These are phyloP conservation scores for Drosophila lacicola DNA, from an alignment of 2,888 invertebrate genomes.

Conservation along the genomic window DNA sequence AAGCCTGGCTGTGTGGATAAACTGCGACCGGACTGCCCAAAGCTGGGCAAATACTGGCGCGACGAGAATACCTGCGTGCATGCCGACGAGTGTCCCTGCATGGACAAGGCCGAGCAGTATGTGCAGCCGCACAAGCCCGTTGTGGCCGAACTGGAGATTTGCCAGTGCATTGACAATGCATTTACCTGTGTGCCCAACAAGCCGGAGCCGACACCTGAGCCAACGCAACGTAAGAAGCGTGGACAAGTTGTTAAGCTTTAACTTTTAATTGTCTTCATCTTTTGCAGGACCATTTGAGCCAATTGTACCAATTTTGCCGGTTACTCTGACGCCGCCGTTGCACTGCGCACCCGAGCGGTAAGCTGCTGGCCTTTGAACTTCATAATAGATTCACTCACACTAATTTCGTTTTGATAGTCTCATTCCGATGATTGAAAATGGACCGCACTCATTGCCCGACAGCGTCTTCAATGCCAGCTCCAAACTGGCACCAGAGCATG, in stretches of 20 bases:
- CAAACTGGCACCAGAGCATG: constrained; percentile 85
- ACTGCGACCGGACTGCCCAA: constrained; percentile 86
- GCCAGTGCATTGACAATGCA: constrained; percentile 92
- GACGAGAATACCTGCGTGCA: constrained; percentile 91
- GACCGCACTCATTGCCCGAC: constrained; percentile 86
- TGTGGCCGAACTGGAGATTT: constrained; percentile 88
- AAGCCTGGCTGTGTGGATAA: constrained; percentile 83
- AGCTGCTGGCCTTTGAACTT: not conserved
- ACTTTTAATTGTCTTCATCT: not conserved
- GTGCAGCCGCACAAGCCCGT: constrained; percentile 90
- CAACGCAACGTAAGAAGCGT: constrained; percentile 43
- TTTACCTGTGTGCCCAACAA: constrained; percentile 87
- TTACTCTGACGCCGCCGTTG: constrained; percentile 85
- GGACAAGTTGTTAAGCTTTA: not conserved
- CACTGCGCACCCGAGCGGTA: constrained; percentile 85
- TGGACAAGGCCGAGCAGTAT: constrained; percentile 87
- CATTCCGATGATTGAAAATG: constrained; percentile 85
- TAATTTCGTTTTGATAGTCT: constrained; percentile 57
- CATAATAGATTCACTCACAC: not conserved
- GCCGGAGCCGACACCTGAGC: constrained; percentile 27
- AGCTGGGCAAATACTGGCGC: constrained; percentile 88
- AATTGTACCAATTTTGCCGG: constrained; percentile 57
- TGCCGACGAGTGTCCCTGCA: constrained; percentile 91
- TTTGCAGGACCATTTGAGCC: constrained; percentile 28
- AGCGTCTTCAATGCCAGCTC: constrained; percentile 88